Evolutionary conservation across 1,140 invertebrate species (phyloP).

Genomic region (Drosophila auraria): DNA sequence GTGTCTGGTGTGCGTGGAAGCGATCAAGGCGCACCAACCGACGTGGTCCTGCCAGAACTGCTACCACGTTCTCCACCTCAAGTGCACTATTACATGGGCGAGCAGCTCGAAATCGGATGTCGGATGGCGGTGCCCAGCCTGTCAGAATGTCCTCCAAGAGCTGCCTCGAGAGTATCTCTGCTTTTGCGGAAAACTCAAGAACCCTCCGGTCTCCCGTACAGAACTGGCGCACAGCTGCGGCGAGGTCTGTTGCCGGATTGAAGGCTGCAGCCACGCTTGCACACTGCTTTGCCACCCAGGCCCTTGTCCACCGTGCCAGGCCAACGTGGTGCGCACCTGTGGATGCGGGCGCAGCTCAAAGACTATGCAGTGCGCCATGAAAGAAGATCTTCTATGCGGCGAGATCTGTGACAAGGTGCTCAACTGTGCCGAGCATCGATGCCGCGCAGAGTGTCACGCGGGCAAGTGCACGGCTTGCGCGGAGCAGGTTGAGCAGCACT

Average conservation of each 20-base stretch:
- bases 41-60: slow-evolving; percentile 97
- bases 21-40: slow-evolving; percentile 90
- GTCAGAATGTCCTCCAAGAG: slow-evolving; percentile 90
- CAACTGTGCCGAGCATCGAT: slow-evolving; percentile 91
- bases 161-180: slow-evolving; percentile 92
- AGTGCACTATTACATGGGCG: slow-evolving; percentile 96
- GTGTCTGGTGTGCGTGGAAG: slow-evolving; percentile 97
- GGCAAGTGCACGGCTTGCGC: slow-evolving; percentile 90
- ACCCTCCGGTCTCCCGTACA: slow-evolving; percentile 90
- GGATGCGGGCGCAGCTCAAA: slow-evolving; percentile 90
- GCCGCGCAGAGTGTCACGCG: slow-evolving; percentile 91
- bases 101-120: slow-evolving; percentile 91
- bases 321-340: slow-evolving; percentile 88
- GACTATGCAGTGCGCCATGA: slow-evolving; percentile 90
- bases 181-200: slow-evolving; percentile 92
- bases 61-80: slow-evolving; percentile 95
- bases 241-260: slow-evolving; percentile 90
- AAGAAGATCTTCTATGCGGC: slow-evolving; percentile 90
- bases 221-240: slow-evolving; percentile 95
- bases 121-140: slow-evolving; percentile 96
- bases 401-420: slow-evolving; percentile 89
- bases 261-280: slow-evolving; percentile 93
- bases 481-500: slow-evolving; percentile 87
- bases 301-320: slow-evolving; percentile 92
- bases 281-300: slow-evolving; percentile 96